phyloP scores from a whole-genome alignment of 2,113 vertebrate species.

The zebrafish (Danio rerio) region GRCz12tu NC_133189.1:804501-805000 shows the following conservation, averaged over 20 bases:
- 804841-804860: slow-evolving; percentile 7
- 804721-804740: neutral
- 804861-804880: slow-evolving; percentile 34
- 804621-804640: too few species aligned
- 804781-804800: neutral
- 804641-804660: too few species aligned
- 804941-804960: too few species aligned
- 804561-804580: too few species aligned
- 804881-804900: neutral
- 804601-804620: too few species aligned
- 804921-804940: too few species aligned
- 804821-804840: neutral
- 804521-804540: too few species aligned
- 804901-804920: neutral
- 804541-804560: too few species aligned
- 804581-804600: too few species aligned
- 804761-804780: neutral
- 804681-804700: neutral
- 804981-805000: too few species aligned
- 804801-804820: neutral
- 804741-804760: neutral
- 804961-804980: too few species aligned
- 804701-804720: neutral
- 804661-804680: neutral
- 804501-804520: too few species aligned